A percentile compares a stretch with the other conserved stretches of the same genome.
These are phyloP conservation scores for Sorex maritimensis DNA, from an alignment of 2,797 vertebrate genomes.

Conservation along the genomic window DNA sequence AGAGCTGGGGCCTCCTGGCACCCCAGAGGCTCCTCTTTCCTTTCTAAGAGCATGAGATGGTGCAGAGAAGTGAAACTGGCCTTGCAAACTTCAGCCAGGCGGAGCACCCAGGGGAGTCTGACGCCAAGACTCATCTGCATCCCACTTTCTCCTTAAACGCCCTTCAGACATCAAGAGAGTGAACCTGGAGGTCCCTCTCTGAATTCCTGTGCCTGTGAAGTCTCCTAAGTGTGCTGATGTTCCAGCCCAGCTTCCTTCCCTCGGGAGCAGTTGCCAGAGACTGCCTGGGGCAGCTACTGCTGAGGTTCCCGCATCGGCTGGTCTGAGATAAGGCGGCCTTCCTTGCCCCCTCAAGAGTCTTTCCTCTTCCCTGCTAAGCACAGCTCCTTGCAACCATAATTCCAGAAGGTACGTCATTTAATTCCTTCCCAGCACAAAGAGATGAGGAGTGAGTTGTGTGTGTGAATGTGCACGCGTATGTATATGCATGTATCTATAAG, in stretches of 20 bases:
- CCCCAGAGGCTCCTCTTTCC: conserved; percentile 24
- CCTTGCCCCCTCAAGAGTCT: conserved; percentile 87
- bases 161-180: conserved; percentile 31
- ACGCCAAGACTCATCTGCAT: not conserved
- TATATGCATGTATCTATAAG: not conserved
- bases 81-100: not conserved
- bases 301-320: conserved; percentile 76
- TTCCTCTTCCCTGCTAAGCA: conserved; percentile 83
- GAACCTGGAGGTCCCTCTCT: conserved; percentile 41
- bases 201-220: conserved; percentile 24
- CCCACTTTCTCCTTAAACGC: not conserved
- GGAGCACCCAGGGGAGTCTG: not conserved
- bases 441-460: conserved; percentile 88
- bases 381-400: conserved; percentile 86
- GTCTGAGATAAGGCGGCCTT: conserved; percentile 88
- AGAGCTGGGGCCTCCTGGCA: not conserved
- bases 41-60: conserved; percentile 30
- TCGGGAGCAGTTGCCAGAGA: not conserved
- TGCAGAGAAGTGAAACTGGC: conserved; percentile 14
- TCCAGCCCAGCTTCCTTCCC: conserved; percentile 32
- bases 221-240: conserved; percentile 11
- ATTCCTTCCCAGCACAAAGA: conserved; percentile 89
- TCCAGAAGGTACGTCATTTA: conserved; percentile 88
- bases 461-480: conserved; percentile 19
- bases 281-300: conserved; percentile 80